Conservation (phyloP, 2,797 vertebrate species). For the Micrastur ruficollis region DNA sequence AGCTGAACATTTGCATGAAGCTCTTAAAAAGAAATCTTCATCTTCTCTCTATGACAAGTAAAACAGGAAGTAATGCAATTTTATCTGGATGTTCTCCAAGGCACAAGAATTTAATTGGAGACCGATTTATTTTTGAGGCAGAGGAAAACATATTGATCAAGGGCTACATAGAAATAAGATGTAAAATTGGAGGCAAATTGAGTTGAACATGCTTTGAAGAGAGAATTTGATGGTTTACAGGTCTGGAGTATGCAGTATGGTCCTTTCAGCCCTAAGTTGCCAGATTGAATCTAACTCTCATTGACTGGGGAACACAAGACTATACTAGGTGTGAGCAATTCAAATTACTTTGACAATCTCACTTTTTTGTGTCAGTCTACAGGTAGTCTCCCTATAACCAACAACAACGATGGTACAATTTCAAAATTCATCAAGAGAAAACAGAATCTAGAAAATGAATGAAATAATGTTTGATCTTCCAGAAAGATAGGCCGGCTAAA, state of each 20-base stretch:
- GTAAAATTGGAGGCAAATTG: not conserved
- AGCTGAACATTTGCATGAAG: slow-evolving; percentile 37
- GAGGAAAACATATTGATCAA: not conserved
- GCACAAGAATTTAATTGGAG: slow-evolving; percentile 10
- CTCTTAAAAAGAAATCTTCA: not conserved
- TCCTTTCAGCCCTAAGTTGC: not conserved
- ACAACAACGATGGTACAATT: not conserved
- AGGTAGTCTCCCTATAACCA: not conserved
- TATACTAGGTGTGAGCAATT: not conserved
- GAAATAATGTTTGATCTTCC: not conserved
- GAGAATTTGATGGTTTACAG: not conserved
- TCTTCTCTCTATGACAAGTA: not conserved
- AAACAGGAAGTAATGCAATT: not conserved
- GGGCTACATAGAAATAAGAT: not conserved
- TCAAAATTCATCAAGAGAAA: not conserved
- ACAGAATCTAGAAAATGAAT: not conserved
- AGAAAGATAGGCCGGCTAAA: not conserved
- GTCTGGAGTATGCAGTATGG: not conserved
- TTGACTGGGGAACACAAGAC: fast-evolving
- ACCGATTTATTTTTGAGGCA: not conserved
- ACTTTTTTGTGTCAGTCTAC: no score
- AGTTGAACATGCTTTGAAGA: not conserved
- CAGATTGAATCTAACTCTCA: fast-evolving
- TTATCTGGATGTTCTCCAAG: not conserved
- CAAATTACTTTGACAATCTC: not conserved